Evolutionary conservation across 2,888 invertebrate species (phyloP).

Genomic region (Heliconius ismenius): DNA sequence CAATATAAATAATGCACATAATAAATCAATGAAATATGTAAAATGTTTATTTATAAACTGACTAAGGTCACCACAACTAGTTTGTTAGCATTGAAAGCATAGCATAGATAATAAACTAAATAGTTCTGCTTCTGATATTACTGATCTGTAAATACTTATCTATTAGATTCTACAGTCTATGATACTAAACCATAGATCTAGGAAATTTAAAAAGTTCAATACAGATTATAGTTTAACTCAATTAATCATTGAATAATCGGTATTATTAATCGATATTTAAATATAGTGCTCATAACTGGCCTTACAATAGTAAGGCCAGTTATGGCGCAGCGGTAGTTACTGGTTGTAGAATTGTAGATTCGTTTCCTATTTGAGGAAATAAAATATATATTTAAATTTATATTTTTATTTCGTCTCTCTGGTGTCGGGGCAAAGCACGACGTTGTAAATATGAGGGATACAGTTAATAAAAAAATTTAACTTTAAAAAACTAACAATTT

Average conservation of each 20-base stretch:
- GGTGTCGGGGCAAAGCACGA: too few relatives aligned
- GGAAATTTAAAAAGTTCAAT: background rate
- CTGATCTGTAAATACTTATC: background rate
- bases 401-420: too few relatives aligned
- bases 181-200: background rate
- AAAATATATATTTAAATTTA: too few relatives aligned
- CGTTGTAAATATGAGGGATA: too few relatives aligned
- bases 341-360: too few relatives aligned
- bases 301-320: background rate
- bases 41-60: slow-evolving; percentile 56
- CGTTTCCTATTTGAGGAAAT: too few relatives aligned
- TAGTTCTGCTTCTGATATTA: background rate
- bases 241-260: too few relatives aligned
- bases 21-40: slow-evolving; percentile 48
- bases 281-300: too few relatives aligned
- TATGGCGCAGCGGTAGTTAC: too few relatives aligned
- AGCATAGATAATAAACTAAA: slow-evolving; percentile 26
- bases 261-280: background rate
- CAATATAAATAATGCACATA: slow-evolving; percentile 45
- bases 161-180: background rate
- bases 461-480: too few relatives aligned
- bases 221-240: too few relatives aligned
- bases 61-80: slow-evolving; percentile 48
- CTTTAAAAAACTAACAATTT: too few relatives aligned
- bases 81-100: slow-evolving; percentile 24